phyloP scores from a whole-genome alignment of 2,113 vertebrate species.

The Cinclus cinclus region DNA sequence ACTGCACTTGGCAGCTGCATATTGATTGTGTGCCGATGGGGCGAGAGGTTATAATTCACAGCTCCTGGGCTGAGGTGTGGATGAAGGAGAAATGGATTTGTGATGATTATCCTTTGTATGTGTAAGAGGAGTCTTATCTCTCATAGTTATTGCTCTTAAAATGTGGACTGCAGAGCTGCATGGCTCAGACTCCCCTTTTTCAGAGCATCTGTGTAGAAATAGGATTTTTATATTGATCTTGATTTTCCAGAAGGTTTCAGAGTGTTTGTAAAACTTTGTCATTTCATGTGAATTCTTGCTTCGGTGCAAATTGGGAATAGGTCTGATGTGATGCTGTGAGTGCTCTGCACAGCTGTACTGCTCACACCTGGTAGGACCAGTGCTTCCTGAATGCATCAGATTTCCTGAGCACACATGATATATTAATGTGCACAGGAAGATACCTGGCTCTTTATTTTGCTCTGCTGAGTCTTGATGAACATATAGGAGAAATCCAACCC shows the following conservation, averaged over 20 bases:
- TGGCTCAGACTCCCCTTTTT: not conserved
- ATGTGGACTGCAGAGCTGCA: not conserved
- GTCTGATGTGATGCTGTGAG: not conserved
- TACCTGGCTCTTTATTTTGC: not conserved
- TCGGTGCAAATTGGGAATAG: not conserved
- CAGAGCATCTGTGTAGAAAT: rapidly evolving
- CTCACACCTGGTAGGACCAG: conserved; percentile 8
- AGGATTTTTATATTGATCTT: not conserved
- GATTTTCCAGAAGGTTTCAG: not conserved
- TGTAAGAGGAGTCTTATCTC: not conserved
- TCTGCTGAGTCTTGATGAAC: not conserved
- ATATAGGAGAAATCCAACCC: not conserved
- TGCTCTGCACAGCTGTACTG: not conserved
- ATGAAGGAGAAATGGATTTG: not conserved
- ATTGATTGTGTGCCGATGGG: not conserved
- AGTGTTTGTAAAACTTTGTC: not conserved
- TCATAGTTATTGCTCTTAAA: not conserved
- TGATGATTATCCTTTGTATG: not conserved
- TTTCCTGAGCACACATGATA: not conserved
- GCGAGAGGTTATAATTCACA: not conserved
- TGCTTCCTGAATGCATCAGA: not conserved
- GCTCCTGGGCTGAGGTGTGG: not conserved
- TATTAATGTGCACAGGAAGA: not conserved
- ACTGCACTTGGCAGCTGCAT: not conserved
- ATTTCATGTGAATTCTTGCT: not conserved